Evolutionary conservation across 2,797 vertebrate species (phyloP).

Genomic region (Florisuga fusca): DNA sequence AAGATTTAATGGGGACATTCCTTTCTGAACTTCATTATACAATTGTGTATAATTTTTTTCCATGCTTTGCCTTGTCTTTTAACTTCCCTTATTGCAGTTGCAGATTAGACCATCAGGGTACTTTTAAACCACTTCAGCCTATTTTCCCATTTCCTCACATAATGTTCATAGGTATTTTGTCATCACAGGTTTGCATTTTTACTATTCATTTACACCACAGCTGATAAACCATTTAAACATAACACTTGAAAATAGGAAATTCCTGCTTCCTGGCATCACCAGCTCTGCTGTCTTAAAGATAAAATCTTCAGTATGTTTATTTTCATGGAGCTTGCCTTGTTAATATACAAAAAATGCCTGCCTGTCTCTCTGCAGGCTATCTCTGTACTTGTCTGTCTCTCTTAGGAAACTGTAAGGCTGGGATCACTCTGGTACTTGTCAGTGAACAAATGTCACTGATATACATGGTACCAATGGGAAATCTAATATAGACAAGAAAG

Average conservation of each 20-base stretch:
- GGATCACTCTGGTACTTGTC: neutral
- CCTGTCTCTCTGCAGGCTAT: neutral
- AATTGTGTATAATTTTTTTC: neutral
- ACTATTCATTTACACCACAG: neutral
- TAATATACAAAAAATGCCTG: neutral
- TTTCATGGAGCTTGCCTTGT: neutral
- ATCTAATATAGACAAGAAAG: neutral
- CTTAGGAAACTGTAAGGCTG: neutral
- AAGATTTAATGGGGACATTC: neutral
- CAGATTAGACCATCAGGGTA: neutral
- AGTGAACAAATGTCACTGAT: neutral
- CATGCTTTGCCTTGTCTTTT: neutral
- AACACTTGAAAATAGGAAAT: neutral
- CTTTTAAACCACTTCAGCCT: neutral
- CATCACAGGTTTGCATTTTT: neutral
- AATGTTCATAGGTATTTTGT: neutral
- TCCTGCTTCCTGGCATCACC: neutral
- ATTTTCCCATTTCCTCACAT: neutral
- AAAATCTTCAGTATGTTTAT: neutral
- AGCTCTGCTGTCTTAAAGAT: neutral
- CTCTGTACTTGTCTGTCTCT: neutral
- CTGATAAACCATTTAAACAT: neutral
- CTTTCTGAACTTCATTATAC: neutral
- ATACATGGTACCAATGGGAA: neutral
- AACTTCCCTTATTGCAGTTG: neutral